These are phyloP conservation scores for Piprites chloris DNA, from an alignment of 2,113 vertebrate genomes.

Conservation along the genomic window DNA sequence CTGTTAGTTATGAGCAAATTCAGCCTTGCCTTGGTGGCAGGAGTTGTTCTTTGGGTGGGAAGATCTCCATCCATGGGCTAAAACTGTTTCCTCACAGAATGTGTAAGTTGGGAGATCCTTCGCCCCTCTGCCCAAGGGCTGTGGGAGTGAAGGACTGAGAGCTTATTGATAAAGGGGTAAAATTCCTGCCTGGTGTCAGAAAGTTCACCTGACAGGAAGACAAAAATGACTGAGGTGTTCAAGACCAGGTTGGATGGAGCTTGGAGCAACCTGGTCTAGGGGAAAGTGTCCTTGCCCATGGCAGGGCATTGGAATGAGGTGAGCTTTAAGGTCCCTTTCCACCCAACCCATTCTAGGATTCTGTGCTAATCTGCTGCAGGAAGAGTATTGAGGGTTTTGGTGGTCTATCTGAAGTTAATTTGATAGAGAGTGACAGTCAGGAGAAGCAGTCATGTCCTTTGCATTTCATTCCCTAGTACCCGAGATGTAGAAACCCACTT, in stretches of 20 bases:
- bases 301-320: background rate
- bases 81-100: background rate
- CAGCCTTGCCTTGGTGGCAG: background rate
- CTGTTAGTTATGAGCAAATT: background rate
- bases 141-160: background rate
- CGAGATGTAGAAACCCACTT: background rate
- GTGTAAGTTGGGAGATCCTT: background rate
- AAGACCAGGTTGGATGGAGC: accelerated
- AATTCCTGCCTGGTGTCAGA: background rate
- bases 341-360: background rate
- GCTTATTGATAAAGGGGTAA: background rate
- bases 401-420: background rate
- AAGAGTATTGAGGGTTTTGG: background rate
- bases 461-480: background rate
- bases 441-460: background rate
- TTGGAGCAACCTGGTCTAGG: background rate
- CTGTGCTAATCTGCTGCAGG: background rate
- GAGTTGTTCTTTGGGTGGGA: background rate
- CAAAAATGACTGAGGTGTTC: background rate
- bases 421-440: background rate
- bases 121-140: background rate
- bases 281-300: background rate
- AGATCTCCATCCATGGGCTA: background rate
- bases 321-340: background rate
- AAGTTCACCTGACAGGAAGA: background rate